A percentile compares a stretch with the other conserved stretches of the same genome.
Evolutionary conservation across 2,113 vertebrate genomes (phyloP).

Genomic region (Poecile atricapillus): DNA sequence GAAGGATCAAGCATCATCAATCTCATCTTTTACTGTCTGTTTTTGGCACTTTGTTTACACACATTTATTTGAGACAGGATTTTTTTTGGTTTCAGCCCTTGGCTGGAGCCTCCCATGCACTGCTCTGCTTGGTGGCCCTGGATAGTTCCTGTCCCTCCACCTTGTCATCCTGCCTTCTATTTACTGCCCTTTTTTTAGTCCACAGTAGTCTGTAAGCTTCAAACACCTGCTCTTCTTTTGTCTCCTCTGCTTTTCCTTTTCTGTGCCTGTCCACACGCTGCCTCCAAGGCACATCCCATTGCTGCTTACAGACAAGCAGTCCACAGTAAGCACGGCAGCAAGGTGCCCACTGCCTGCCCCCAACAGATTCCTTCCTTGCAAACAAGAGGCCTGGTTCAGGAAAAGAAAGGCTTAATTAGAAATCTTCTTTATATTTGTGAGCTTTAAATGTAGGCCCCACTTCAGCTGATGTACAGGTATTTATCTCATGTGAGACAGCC

Average conservation of each 20-base stretch:
- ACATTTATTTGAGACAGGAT: not conserved
- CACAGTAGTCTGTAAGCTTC: not conserved
- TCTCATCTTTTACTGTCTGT: not conserved
- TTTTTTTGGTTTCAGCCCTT: not conserved
- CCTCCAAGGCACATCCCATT: not conserved
- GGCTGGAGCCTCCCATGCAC: accelerated
- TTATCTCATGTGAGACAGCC: not conserved
- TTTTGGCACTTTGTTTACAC: not conserved
- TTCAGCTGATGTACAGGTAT: not conserved
- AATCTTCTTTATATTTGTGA: not conserved
- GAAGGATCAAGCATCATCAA: not conserved
- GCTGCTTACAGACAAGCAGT: not conserved
- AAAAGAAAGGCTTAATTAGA: not conserved
- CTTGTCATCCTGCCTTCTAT: not conserved
- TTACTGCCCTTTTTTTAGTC: not conserved
- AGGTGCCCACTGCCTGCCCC: not conserved
- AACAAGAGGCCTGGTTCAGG: not conserved
- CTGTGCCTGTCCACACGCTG: not conserved
- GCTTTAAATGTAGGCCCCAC: not conserved
- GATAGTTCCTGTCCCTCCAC: not conserved
- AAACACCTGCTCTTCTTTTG: not conserved
- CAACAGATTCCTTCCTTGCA: not conserved
- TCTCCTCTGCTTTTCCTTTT: not conserved
- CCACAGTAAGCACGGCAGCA: accelerated
- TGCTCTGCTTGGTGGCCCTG: not conserved